Evolutionary conservation across 2,797 vertebrate species (phyloP).

Genomic region (Danio aesculapii): DNA sequence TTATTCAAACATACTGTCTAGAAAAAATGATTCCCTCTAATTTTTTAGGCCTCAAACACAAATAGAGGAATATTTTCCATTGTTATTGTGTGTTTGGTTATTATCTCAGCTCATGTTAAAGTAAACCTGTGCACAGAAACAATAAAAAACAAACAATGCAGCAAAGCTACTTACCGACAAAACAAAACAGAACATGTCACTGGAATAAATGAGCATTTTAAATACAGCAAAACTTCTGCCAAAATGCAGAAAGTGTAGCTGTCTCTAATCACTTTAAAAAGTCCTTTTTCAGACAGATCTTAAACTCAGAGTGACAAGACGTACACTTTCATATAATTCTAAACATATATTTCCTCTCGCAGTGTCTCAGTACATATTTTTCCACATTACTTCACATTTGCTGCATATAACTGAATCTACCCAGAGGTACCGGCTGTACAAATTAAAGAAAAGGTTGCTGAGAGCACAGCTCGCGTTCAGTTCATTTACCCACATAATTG

Average conservation of each 20-base stretch:
- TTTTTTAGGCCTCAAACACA: background rate
- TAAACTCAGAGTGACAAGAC: slow-evolving; percentile 16
- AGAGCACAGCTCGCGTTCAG: slow-evolving; percentile 70
- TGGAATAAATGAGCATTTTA: background rate
- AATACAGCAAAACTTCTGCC: background rate
- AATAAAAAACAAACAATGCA: background rate
- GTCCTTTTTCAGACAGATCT: background rate
- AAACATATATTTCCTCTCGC: background rate
- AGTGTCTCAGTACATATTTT: slow-evolving; percentile 7
- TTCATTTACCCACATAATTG: slow-evolving; percentile 73
- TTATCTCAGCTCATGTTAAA: background rate
- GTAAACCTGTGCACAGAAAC: background rate
- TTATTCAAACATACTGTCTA: background rate
- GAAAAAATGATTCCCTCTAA: background rate
- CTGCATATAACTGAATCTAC: slow-evolving; percentile 35
- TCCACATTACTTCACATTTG: slow-evolving; percentile 46
- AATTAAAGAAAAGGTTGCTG: slow-evolving; percentile 66
- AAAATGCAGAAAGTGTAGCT: slow-evolving; percentile 1
- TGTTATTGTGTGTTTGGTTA: background rate
- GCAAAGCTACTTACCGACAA: background rate
- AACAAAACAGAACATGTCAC: background rate
- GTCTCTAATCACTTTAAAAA: slow-evolving; percentile 31
- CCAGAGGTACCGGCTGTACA: slow-evolving; percentile 37
- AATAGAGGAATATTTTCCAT: background rate
- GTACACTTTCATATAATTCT: background rate